phyloP scores from a whole-genome alignment of 2,797 vertebrate genomes.

The Notoglanidium macrostoma region DNA sequence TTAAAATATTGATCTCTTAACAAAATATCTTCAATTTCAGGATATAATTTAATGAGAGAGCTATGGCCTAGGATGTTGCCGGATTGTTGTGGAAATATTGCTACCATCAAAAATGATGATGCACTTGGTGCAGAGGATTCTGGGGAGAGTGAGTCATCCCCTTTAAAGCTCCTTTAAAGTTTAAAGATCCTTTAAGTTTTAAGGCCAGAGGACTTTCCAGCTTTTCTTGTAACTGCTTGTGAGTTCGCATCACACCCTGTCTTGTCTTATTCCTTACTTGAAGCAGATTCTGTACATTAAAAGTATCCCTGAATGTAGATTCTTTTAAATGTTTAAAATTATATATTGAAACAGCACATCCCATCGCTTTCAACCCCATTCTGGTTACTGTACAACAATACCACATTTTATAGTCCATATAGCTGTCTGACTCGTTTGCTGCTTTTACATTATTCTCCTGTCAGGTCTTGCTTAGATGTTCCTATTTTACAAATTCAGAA shows the following conservation, averaged over 20 bases:
- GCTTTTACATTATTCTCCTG: not conserved
- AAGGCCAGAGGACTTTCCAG: not conserved
- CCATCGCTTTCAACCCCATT: not conserved
- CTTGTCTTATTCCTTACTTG: not conserved
- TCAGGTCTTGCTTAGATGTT: not conserved
- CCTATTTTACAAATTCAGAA: not conserved
- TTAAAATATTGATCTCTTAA: too few species aligned
- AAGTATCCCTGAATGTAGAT: not conserved
- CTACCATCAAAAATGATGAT: too few species aligned
- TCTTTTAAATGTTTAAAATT: not conserved
- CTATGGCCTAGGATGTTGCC: too few species aligned
- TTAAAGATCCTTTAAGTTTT: not conserved
- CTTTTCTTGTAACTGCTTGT: not conserved
- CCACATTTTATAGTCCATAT: not conserved
- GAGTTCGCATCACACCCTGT: not conserved
- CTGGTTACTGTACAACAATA: not conserved
- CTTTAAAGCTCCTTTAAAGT: too few species aligned
- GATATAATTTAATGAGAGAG: too few species aligned
- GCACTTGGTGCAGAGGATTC: too few species aligned
- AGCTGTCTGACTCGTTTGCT: not conserved
- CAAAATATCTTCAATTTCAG: too few species aligned
- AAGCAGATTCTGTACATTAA: not conserved
- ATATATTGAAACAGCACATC: not conserved
- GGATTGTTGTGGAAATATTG: too few species aligned
- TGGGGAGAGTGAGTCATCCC: too few species aligned